phyloP scores from a whole-genome alignment of 2,113 vertebrate genomes.

The Hypomesus transpacificus region DNA sequence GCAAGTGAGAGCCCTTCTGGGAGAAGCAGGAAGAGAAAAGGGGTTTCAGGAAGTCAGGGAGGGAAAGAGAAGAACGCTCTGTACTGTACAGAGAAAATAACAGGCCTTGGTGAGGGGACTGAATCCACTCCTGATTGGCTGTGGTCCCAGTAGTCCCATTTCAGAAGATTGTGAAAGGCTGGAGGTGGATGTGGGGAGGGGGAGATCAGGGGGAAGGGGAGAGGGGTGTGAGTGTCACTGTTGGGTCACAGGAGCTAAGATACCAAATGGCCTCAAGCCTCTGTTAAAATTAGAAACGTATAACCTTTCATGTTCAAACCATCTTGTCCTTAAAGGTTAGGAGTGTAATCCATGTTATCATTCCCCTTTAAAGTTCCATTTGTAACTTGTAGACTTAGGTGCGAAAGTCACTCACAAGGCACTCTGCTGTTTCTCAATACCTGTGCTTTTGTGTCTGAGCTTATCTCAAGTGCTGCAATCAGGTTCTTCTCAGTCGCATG shows the following conservation, averaged over 20 bases:
- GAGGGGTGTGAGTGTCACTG: background rate
- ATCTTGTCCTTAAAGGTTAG: background rate
- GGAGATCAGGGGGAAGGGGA: background rate
- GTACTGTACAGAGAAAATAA: slow-evolving; percentile 14
- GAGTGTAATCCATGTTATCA: background rate
- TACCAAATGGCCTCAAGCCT: background rate
- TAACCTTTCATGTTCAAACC: too few relatives aligned
- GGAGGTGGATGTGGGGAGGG: slow-evolving; percentile 10
- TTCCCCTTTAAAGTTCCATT: background rate
- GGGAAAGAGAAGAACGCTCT: slow-evolving; percentile 7
- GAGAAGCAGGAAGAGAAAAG: background rate
- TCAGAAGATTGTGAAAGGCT: slow-evolving; percentile 54
- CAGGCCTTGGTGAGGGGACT: slow-evolving; percentile 35
- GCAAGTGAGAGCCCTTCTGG: slow-evolving; percentile 18
- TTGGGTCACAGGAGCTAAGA: background rate
- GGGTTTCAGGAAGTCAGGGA: slow-evolving; percentile 15
- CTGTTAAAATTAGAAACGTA: background rate
- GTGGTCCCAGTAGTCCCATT: slow-evolving; percentile 13
- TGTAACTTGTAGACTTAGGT: background rate
- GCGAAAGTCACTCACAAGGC: background rate
- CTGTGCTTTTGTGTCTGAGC: background rate
- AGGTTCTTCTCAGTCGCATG: background rate
- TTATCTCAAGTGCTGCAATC: background rate
- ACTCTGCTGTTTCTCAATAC: slow-evolving; percentile 4
- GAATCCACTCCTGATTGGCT: slow-evolving; percentile 58